Conservation (phyloP, 2,113 vertebrate genomes). For the Oceanites oceanicus region DNA sequence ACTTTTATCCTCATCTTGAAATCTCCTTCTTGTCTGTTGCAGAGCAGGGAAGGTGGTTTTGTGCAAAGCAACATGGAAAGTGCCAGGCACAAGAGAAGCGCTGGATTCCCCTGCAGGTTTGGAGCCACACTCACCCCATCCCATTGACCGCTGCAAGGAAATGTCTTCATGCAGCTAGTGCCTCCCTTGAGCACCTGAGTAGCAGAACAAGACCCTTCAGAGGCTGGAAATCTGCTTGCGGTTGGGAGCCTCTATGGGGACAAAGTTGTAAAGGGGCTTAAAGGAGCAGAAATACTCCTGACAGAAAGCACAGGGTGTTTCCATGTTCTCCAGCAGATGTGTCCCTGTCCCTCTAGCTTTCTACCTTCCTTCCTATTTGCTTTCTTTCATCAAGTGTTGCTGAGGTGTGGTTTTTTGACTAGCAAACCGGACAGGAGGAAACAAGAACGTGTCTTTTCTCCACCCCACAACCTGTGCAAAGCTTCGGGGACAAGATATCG, state of each 20-base stretch:
- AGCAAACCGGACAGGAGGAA: neutral
- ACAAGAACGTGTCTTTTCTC: accelerated
- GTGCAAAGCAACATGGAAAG: neutral
- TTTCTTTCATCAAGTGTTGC: neutral
- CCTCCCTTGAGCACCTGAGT: neutral
- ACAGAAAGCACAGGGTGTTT: neutral
- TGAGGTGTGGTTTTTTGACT: neutral
- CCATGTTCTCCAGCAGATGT: neutral
- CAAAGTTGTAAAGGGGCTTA: neutral
- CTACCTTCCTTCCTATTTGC: neutral
- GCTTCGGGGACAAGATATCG: accelerated
- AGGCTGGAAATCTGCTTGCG: neutral
- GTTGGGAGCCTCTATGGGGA: neutral
- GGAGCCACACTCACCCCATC: neutral
- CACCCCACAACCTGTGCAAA: neutral
- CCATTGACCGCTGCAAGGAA: neutral
- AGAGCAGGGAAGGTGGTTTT: neutral
- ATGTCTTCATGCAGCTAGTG: neutral
- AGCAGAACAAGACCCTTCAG: neutral
- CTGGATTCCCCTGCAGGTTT: neutral
- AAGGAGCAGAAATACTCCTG: neutral
- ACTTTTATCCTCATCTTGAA: neutral
- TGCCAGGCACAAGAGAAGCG: neutral
- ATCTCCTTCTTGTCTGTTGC: neutral
- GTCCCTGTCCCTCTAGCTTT: neutral